Base-by-base conservation (phyloP, 1,140 invertebrate genomes). In the Diachasmimorpha longicaudata region DNA sequence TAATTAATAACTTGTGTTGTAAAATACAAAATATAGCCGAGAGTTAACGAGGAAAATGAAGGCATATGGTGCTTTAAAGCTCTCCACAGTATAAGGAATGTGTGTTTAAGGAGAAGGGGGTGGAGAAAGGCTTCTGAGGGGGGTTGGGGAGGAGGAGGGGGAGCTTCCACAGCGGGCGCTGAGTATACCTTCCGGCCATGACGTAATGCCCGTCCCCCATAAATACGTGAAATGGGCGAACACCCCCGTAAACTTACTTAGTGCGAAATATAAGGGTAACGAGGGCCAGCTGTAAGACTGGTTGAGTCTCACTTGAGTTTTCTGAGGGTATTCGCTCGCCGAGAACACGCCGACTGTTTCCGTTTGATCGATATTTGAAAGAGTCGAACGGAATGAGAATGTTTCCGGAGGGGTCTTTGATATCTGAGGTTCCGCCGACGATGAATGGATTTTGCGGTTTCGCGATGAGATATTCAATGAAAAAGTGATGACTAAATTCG, bases 1-100 rank as follows among this genome's bases (percentile, higher is more conserved):
- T 85, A 86, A 86, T 86, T 86, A 86, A 85, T 86, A 86, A 86
- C 80, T 85, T 83, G 84, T 81, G 79, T 74, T 70, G 52, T 23
- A 9, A n/a, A 48, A 23, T 46, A 39, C 13, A 46, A 14, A 58
- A 25, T 52, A 68, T 69, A 36, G 16, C 52, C n/a, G 75, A 75
- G 79, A 82, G 82, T 83, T 85, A 85, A 85, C 82, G 84, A 85
- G 83, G 79, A 81, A 82, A 82, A 78, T 81, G 79, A 82, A 81
- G 81, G 80, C 72, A 73, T 44, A 68, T 66, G 71, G 80, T 77
- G 63, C 71, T 72, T 73, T 69, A 70, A 77, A 77, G 72, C 73
- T 66, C 31, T 70, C 58, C 48, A 10, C 52, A 70, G 63, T 69
- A 48, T 55, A 19, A 55, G 48, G n/a, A 55, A 55, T 55, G 48